Conservation (phyloP, 2,113 vertebrate genomes). For the Panthera uncia region DNA sequence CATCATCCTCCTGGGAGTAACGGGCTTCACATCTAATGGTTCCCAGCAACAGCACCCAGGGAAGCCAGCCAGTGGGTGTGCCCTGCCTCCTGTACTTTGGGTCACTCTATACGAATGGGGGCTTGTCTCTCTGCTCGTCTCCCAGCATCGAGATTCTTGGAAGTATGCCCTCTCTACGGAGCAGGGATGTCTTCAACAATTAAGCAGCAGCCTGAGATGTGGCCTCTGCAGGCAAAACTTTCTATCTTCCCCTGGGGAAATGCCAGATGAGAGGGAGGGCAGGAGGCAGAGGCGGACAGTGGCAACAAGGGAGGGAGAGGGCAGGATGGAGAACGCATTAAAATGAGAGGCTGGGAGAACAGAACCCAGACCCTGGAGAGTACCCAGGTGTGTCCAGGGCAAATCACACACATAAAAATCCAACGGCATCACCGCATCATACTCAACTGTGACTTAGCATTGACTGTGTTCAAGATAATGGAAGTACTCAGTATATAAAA, state of each 20-base stretch:
- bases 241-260: not conserved
- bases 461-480: rapidly evolving
- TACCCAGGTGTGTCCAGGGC: rapidly evolving
- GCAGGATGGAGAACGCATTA: not conserved
- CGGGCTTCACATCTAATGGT: not conserved
- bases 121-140: not conserved
- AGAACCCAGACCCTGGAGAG: not conserved
- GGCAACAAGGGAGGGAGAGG: not conserved
- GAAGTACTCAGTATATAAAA: not conserved
- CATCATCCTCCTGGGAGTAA: not conserved
- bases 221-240: not conserved
- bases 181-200: not conserved
- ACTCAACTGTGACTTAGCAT: rapidly evolving
- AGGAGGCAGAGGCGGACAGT: not conserved
- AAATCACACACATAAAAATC: not conserved
- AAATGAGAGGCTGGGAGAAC: not conserved
- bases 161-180: not conserved
- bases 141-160: not conserved
- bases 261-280: not conserved
- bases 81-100: not conserved
- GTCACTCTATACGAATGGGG: rapidly evolving
- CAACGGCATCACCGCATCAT: rapidly evolving
- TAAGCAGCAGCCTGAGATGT: rapidly evolving
- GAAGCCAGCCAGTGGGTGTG: not conserved
- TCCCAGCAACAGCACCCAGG: not conserved